Base-by-base conservation (phyloP, 2,888 invertebrate genomes). In the Drosophila paranaensis region DNA sequence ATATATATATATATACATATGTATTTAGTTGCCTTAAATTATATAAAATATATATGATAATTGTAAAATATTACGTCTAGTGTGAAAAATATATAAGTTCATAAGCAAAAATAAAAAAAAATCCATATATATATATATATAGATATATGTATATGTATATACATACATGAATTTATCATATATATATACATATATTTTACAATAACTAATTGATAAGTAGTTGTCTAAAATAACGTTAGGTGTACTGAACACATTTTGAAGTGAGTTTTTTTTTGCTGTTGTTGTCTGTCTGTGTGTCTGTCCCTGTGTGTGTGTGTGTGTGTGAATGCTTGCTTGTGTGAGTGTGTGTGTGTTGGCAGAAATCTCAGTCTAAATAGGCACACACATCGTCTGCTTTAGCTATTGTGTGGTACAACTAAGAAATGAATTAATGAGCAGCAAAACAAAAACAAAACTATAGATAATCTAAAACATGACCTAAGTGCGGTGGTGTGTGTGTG, bases 241-340 rank as follows among this genome's bases (percentile, higher is more conserved):
- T 84, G 87, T 89, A 87, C 90, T 86, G 86, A 86, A 86, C 86
- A 86, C 86, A 86, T 79, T 88, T 75, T 75, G 66, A 88, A 90
- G 74, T 84, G 84, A 86, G 81, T 33, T 33, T 33, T 33, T 33
- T 76, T 75, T 72, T 71, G 20, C 20, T 63, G 45, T 58, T 60
- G 53, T 65, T 51, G 43, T 40, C 13, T 61, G 50, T 57, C 13
- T 64, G 20, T 64, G 30, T 25, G 11, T 68, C 39, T 60, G 58
- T 53, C 40, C 45, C 39, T 40, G 39, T 54, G 16, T 48, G 11
- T 37, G 14, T 60, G 35, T 62, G 11, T 64, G 45, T 63, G 50
- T 42, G 20, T 53, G 54, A 60, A 43, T 70, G 70, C 51, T 67
- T 60, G 60, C 61, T 57, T 65, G 64, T 70, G 20, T 20, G 27